Evolutionary conservation across 2,888 invertebrate species (phyloP), one percentile per base, ranked within the genome.

Genomic region (Hydroisotoma schaefferi): DNA sequence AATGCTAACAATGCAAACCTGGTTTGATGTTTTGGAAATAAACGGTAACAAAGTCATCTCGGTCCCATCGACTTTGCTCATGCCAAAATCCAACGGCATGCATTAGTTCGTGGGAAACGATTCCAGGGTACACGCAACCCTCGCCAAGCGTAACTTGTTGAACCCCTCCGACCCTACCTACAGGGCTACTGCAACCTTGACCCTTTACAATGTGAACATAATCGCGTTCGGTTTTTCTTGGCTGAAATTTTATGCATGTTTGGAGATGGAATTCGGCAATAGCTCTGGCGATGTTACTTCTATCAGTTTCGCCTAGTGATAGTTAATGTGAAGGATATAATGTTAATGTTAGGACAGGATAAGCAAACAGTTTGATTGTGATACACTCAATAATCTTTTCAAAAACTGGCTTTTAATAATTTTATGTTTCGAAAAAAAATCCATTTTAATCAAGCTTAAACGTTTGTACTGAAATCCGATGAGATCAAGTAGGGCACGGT

Each of bases 101-200:
- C 75, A 80, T 76, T 33, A 80, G 70, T 73, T 80, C 68, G 52
- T 69, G 66, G 28, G 62, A 57, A 1, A 62, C 63, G 10, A 69
- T 69, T 20, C 79, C 79, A 8, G 75, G 73, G 6, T 33, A 15
- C 26, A 78, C 72, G 65, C 80, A 80, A 2, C 76, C 77, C 5
- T 65, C 55, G 1, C 75, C 75, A 55, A 82, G 38, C 1, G 80
- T 79, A 6, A 82, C 75, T 1, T 77, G 76, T 71, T 82, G 82
- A 25, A 75, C 75, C 0, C 81, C 81, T 0, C 81, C 81, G 8
- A 75, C 75, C 18, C 79, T 73, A 0, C 82, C 82, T 12, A 82
- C 79, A 54, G 77, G 76, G 55, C 81, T 81, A 61, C 78, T 80
- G 72, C 82, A 82, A 12, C 76, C 76, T 25, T 72, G 65, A n/a